Base-by-base conservation (phyloP, 2,888 invertebrate species). In the Drosophila quasianomalipes region DNA sequence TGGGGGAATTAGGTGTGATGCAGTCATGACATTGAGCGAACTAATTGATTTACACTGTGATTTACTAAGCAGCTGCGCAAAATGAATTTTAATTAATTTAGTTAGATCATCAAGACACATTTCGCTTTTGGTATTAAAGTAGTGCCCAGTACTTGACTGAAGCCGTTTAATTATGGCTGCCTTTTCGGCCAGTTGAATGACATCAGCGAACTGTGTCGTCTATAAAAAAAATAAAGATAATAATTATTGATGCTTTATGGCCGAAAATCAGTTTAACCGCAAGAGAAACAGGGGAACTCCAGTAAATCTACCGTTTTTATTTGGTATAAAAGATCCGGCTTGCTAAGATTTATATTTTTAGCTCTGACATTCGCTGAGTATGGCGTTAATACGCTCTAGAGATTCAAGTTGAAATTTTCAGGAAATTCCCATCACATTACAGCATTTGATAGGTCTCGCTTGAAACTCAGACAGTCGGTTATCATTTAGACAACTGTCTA, bases 181-280 rank as follows among this genome's bases (percentile, higher is more conserved):
- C 69, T 68, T 65, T 53, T 53, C 4, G 49, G 44, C 4, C 33
- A 49, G 44, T 22, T 16, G 28, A 28, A 67, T 79, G 79, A 79
- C 79, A 81, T 79, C 81, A 79, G 63, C 61, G 14, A 22, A 33
- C 64, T 73, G 79, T 73, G 79, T 81, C 77, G 77, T 63, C 51
- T 39, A 44, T 30, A 47, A 49, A 71, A 55, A 41, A 44, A 41
- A 12, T 1, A 22, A 0, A 7, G 1, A 26, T 16, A 47, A 47
- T 47, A 47, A 47, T 47, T 16, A 47, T 26, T 9, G 7, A 47
- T 47, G 9, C 1, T 9, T 26, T 47, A 47, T 16, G 26, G 26
- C 16, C 4, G 9, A 16, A 26, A 26, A 22, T 44, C 12, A 3
- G 12, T 12, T 44, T 44, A 22, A 44, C 44, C 44, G 12, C 22